These are phyloP conservation scores for Esperia sulphurella DNA, from an alignment of 2,888 invertebrate species.

Conservation along the genomic window DNA sequence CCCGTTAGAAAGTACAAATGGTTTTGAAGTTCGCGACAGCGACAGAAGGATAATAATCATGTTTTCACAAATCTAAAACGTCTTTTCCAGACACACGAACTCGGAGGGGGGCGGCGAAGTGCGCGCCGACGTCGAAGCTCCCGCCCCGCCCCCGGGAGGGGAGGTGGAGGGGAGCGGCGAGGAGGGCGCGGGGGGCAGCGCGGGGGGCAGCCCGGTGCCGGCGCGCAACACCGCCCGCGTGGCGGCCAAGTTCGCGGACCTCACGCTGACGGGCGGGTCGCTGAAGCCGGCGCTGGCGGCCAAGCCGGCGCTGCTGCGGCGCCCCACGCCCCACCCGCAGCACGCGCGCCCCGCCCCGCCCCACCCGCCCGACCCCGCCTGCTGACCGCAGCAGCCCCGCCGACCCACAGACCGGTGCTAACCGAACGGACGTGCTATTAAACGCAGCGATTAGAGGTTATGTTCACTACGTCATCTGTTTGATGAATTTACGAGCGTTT, in stretches of 20 bases:
- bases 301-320: conserved; percentile 87
- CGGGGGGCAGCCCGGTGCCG: conserved; percentile 59
- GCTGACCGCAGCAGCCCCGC: background rate
- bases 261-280: conserved; percentile 81
- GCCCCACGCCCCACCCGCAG: conserved; percentile 57
- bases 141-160: conserved; percentile 6
- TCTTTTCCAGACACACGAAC: conserved; percentile 14
- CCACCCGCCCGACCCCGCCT: conserved; percentile 12
- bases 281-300: conserved; percentile 87
- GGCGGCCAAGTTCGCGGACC: conserved; percentile 82
- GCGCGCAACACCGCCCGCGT: conserved; percentile 81
- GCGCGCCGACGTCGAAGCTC: conserved; percentile 5
- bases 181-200: conserved; percentile 9
- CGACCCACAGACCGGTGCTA: background rate
- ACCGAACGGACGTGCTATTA: too few relatives aligned
- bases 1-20: too few relatives aligned
- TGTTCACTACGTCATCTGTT: too few relatives aligned
- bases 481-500: too few relatives aligned
- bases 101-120: conserved; percentile 20
- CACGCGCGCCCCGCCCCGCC: conserved; percentile 21
- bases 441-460: too few relatives aligned
- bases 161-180: conserved; percentile 7
- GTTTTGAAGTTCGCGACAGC: too few relatives aligned
- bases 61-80: too few relatives aligned
- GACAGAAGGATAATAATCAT: too few relatives aligned